phyloP scores from a whole-genome alignment of 2,113 vertebrate species.

The Emberiza fucata region DNA sequence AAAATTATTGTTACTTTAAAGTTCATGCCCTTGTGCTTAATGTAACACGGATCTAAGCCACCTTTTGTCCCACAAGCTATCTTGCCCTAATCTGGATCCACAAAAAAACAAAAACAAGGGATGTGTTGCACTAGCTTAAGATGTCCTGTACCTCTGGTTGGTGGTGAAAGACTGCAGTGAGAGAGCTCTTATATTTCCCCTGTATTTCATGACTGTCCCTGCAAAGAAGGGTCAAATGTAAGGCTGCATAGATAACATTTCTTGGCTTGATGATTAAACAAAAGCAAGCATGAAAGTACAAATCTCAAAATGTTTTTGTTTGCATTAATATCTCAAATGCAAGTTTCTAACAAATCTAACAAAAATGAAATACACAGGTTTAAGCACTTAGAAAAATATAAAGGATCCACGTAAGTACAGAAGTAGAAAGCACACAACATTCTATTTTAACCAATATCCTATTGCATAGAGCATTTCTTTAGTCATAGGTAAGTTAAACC shows the following conservation, averaged over 20 bases:
- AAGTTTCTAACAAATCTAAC: not conserved
- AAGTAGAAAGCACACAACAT: fast-evolving
- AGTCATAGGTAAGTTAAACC: not conserved
- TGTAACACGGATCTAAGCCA: not conserved
- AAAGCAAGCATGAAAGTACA: not conserved
- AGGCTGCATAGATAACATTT: not conserved
- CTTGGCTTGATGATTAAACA: not conserved
- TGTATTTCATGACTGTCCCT: not conserved
- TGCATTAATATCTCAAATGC: not conserved
- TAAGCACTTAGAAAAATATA: not conserved
- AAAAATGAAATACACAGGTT: not conserved
- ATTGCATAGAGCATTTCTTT: not conserved
- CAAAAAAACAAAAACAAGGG: not conserved
- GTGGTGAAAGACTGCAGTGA: not conserved
- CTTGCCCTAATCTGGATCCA: not conserved
- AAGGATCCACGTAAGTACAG: not conserved
- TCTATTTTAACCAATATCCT: not conserved
- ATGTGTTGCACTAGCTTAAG: not conserved
- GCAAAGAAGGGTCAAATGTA: not conserved
- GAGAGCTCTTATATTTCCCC: not conserved
- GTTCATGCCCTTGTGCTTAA: not conserved
- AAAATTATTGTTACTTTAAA: not conserved
- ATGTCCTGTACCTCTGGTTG: not conserved
- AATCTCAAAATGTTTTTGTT: not conserved
- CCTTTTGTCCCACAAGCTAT: not conserved